These are phyloP conservation scores for Conomelus anceps DNA, from an alignment of 2,888 invertebrate species.

Conservation along the genomic window DNA sequence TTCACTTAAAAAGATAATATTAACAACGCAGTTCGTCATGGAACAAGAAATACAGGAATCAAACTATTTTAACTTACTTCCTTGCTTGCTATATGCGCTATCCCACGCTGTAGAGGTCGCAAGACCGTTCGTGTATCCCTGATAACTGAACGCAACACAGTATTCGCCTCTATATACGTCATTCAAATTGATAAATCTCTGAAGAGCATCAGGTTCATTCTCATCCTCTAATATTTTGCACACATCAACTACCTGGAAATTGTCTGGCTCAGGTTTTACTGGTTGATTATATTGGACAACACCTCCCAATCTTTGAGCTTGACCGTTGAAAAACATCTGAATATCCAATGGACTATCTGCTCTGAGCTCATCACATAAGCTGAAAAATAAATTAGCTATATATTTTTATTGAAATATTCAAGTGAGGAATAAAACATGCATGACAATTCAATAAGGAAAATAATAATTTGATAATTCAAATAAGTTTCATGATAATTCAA, in stretches of 20 bases:
- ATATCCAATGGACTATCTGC: slow-evolving; percentile 56
- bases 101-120: neutral
- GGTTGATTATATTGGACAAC: slow-evolving; percentile 86
- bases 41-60: no score
- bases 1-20: no score
- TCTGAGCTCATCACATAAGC: slow-evolving; percentile 67
- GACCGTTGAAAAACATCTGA: slow-evolving; percentile 71
- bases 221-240: neutral
- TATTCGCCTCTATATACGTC: neutral
- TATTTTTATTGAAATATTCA: no score
- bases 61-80: neutral
- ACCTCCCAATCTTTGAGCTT: slow-evolving; percentile 60
- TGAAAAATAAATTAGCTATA: no score
- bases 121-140: neutral
- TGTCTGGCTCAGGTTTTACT: slow-evolving; percentile 43
- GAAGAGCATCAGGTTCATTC: neutral
- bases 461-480: no score
- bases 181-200: neutral
- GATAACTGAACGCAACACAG: neutral
- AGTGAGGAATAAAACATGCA: no score
- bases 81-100: neutral
- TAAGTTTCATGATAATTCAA: no score
- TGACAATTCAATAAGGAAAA: no score
- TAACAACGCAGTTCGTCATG: no score
- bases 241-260: neutral